Conservation (phyloP, 2,113 vertebrate species). For the Thalassarche chlororhynchos region DNA sequence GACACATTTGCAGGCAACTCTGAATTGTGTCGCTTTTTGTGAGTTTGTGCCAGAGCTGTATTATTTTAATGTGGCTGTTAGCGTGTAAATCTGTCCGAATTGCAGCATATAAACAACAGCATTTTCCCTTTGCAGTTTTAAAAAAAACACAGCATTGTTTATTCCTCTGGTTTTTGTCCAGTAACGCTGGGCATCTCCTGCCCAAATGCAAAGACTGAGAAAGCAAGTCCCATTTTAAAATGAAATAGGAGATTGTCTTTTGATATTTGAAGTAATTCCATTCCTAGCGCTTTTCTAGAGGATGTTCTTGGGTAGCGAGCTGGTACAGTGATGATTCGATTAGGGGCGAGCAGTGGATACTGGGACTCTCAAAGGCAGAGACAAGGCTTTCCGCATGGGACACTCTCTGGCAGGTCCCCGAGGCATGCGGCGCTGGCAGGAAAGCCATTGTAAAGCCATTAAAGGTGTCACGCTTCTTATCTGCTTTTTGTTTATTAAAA, state of each 20-base stretch:
- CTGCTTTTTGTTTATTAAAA: constrained; percentile 4
- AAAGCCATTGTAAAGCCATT: neutral
- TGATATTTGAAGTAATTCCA: neutral
- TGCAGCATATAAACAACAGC: neutral
- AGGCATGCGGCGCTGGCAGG: neutral
- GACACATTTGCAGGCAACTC: neutral
- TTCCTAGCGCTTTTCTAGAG: neutral
- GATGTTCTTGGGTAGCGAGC: neutral
- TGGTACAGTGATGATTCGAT: neutral
- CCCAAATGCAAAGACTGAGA: fast-evolving
- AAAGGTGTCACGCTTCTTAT: constrained; percentile 27
- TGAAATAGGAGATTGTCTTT: neutral
- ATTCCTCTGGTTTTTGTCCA: neutral
- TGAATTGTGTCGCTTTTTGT: neutral
- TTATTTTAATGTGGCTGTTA: neutral
- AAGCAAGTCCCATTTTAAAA: neutral
- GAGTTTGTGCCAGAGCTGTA: neutral
- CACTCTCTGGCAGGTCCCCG: neutral
- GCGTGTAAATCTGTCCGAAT: neutral
- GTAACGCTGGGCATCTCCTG: neutral
- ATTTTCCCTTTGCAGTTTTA: neutral
- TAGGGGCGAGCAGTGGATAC: fast-evolving
- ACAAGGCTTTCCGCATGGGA: neutral
- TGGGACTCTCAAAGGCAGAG: neutral
- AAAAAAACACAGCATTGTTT: neutral